Percentiles rank a stretch among this genome's conserved stretches.
Evolutionary conservation across 64 coral and sea anemone genomes (phyloP).

Genomic region (Pachyseris speciosa): DNA sequence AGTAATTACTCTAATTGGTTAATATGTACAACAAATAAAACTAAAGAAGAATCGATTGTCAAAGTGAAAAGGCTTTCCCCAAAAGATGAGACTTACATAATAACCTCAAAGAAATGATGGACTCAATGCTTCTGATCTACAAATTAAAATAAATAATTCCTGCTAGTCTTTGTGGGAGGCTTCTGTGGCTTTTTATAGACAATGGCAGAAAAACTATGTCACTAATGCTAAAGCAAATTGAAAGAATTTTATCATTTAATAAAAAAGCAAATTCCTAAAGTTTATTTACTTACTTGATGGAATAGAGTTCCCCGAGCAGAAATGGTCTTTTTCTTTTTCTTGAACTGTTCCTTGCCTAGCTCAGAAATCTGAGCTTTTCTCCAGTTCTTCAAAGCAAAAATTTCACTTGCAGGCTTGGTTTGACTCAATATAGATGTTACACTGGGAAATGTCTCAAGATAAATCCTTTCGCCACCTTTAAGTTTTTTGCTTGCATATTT

Average conservation of each 20-base stretch:
- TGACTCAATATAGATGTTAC: constrained; percentile 84
- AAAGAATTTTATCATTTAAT: background rate
- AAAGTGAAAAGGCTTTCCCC: no score
- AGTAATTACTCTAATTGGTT: no score
- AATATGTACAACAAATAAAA: no score
- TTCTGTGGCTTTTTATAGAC: no score
- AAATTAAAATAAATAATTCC: no score
- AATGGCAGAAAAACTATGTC: no score
- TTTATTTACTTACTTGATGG: constrained; percentile 67
- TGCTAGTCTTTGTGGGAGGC: no score
- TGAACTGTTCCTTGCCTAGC: constrained; percentile 79
- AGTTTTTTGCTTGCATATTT: background rate
- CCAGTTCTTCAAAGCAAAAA: constrained; percentile 91
- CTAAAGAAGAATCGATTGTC: no score
- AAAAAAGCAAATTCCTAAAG: background rate
- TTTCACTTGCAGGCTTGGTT: constrained; percentile 80
- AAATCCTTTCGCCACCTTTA: constrained; percentile 44
- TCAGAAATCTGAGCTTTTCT: constrained; percentile 75
- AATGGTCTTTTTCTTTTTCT: constrained; percentile 61
- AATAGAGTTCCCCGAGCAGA: constrained; percentile 72
- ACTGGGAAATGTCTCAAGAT: constrained; percentile 70
- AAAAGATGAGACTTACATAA: no score
- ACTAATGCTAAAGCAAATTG: no score
- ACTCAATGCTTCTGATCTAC: no score
- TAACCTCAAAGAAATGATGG: no score